phyloP scores from a whole-genome alignment of 2,113 vertebrate species.

The Xenotilapia caudafasciata region DNA sequence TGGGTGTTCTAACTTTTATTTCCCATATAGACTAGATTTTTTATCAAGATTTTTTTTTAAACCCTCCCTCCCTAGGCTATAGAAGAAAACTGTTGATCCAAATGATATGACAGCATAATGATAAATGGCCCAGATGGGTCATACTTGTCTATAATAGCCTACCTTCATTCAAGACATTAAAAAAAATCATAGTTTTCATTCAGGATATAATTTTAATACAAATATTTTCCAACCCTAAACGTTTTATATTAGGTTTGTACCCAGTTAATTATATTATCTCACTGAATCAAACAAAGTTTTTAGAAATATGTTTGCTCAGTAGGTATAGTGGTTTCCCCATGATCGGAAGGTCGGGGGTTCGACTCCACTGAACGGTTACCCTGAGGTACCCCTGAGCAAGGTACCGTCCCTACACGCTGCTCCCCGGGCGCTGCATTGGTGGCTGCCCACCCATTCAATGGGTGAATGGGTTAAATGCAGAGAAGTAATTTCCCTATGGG shows the following conservation, averaged over 20 bases:
- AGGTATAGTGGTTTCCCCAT: not conserved
- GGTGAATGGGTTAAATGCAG: not conserved
- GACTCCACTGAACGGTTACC: not conserved
- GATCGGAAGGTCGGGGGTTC: not conserved
- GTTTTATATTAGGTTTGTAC: not conserved
- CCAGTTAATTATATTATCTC: not conserved
- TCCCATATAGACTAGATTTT: not conserved
- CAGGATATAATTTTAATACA: not conserved
- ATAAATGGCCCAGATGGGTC: not conserved
- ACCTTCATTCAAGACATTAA: not conserved
- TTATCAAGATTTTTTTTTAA: not conserved
- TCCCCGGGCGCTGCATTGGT: not conserved
- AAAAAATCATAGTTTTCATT: not conserved
- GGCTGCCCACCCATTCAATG: not conserved
- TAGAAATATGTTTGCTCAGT: not conserved
- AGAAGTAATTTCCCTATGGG: not conserved
- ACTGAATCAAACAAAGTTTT: not conserved
- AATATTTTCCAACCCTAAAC: not conserved
- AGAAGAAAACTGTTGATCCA: not conserved
- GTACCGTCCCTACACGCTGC: not conserved
- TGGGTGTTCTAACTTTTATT: not conserved
- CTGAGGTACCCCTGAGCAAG: not conserved
- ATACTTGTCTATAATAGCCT: not conserved
- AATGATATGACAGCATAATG: not conserved
- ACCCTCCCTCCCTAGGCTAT: not conserved